A percentile compares a stretch with the other conserved stretches of the same genome.
Conservation (phyloP, 2,888 invertebrate species). For the Mythimna lalbum region DNA sequence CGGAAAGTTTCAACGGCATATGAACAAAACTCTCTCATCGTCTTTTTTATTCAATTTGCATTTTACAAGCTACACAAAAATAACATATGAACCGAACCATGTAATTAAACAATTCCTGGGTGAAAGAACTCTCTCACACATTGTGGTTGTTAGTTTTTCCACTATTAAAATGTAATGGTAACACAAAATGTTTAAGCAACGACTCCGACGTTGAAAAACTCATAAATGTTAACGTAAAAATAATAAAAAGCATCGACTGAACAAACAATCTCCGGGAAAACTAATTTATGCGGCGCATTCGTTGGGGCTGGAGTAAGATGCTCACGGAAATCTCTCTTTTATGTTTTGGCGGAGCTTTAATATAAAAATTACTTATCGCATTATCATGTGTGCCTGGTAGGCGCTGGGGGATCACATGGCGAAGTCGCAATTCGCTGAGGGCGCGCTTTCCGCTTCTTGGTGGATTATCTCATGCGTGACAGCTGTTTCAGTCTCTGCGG, state of each 20-base stretch:
- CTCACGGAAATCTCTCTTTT: constrained; percentile 83
- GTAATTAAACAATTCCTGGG: constrained; percentile 71
- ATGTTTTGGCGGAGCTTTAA: constrained; percentile 88
- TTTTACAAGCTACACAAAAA: constrained; percentile 68
- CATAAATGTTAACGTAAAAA: constrained; percentile 86
- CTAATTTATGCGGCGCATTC: constrained; percentile 88
- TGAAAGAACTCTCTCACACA: constrained; percentile 52
- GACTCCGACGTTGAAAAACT: constrained; percentile 76
- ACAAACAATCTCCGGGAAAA: constrained; percentile 88
- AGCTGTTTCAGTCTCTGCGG: constrained; percentile 78
- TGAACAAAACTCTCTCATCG: constrained; percentile 67
- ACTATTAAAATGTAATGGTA: constrained; percentile 64
- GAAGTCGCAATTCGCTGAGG: constrained; percentile 77
- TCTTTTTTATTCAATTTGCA: constrained; percentile 77
- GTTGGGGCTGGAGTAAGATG: constrained; percentile 78
- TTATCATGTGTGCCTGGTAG: constrained; percentile 86
- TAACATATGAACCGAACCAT: constrained; percentile 46
- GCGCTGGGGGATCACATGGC: constrained; percentile 75
- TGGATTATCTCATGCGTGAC: constrained; percentile 88
- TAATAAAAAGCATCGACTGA: constrained; percentile 81
- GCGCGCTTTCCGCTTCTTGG: constrained; percentile 76
- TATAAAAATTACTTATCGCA: constrained; percentile 89
- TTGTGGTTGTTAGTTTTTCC: constrained; percentile 55
- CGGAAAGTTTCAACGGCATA: constrained; percentile 74
- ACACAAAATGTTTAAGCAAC: constrained; percentile 60